Conservation (phyloP, 1,140 invertebrate genomes). For the Hermetia illucens region DNA sequence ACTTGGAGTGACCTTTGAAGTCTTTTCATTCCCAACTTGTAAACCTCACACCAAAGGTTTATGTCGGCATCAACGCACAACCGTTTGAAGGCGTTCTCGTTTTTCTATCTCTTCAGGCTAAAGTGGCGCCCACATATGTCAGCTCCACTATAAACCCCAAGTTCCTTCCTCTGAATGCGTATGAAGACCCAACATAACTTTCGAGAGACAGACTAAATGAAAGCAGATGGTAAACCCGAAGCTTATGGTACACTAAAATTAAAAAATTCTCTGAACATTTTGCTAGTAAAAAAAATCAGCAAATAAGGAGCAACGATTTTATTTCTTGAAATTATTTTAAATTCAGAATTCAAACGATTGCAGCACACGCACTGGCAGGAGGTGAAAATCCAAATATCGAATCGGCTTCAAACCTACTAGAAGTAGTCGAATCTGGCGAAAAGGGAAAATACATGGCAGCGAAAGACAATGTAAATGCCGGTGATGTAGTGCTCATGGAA, state of each 20-base stretch:
- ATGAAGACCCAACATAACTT: too few relatives aligned
- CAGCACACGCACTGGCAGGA: constrained; percentile 14
- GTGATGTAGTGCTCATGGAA: constrained; percentile 56
- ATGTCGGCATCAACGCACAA: too few relatives aligned
- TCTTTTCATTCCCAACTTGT: too few relatives aligned
- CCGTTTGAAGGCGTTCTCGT: too few relatives aligned
- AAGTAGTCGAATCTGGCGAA: constrained; percentile 31
- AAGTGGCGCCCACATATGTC: too few relatives aligned
- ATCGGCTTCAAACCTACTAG: constrained; percentile 31
- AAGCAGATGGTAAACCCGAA: neutral
- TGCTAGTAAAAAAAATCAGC: neutral
- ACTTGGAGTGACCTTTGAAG: too few relatives aligned
- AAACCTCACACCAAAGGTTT: too few relatives aligned
- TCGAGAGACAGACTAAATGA: too few relatives aligned
- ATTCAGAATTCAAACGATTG: constrained; percentile 4
- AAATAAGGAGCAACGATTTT: neutral
- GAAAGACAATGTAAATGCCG: constrained; percentile 38
- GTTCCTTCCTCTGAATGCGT: too few relatives aligned
- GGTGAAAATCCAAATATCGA: constrained; percentile 21
- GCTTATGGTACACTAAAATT: neutral
- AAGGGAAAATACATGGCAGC: constrained; percentile 45
- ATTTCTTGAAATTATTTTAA: neutral
- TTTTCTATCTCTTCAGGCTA: too few relatives aligned
- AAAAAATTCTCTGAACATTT: neutral
- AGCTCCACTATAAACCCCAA: too few relatives aligned